Evolutionary conservation across 2,888 invertebrate genomes (phyloP).

Genomic region (Rhamphomyia laevipes): DNA sequence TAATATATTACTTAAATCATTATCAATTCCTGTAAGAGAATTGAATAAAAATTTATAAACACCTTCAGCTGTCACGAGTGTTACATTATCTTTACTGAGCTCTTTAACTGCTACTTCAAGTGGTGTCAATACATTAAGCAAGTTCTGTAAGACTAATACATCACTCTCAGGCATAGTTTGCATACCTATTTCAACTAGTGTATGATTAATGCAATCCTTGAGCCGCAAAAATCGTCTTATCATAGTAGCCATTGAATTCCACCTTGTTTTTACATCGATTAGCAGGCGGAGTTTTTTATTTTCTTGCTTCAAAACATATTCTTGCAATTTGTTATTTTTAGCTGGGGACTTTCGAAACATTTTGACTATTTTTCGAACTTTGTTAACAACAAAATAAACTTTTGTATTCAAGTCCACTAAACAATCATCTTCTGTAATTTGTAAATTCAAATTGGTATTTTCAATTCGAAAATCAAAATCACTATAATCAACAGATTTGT

Average conservation of each 20-base stretch:
- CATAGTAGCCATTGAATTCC: slow-evolving; percentile 2
- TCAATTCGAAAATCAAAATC: no score
- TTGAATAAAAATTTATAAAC: no score
- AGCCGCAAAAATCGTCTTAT: neutral
- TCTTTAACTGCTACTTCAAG: no score
- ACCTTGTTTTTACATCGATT: slow-evolving; percentile 4
- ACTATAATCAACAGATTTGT: no score
- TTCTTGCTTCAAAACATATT: slow-evolving; percentile 1
- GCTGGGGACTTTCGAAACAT: slow-evolving; percentile 1
- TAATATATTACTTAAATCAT: no score
- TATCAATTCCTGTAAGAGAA: no score
- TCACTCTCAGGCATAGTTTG: no score
- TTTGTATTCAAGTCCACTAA: neutral
- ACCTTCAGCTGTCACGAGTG: no score
- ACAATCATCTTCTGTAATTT: slow-evolving; percentile 1
- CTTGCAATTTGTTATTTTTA: slow-evolving; percentile 2
- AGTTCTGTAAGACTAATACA: no score
- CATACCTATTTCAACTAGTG: neutral
- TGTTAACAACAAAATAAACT: neutral
- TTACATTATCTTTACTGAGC: no score
- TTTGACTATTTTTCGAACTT: slow-evolving; percentile 4
- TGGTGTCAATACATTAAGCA: no score
- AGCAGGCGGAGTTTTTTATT: slow-evolving; percentile 2
- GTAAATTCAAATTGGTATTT: no score
- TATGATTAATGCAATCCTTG: slow-evolving; percentile 1